phyloP scores from a whole-genome alignment of 2,113 vertebrate species.

The Marcusenius ussheri region DNA sequence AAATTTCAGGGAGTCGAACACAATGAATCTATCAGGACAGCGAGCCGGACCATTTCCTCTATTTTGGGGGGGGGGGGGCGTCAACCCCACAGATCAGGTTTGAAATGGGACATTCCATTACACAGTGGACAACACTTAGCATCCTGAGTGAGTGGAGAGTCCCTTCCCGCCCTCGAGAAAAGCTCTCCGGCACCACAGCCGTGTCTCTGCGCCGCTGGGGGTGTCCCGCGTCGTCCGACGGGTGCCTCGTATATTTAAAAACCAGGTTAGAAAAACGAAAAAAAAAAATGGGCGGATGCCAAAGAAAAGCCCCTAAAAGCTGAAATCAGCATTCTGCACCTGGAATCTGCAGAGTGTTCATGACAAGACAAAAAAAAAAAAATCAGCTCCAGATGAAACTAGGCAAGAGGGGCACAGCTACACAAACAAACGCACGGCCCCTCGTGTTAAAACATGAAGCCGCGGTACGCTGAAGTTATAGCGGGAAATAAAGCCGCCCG shows the following conservation, averaged over 20 bases:
- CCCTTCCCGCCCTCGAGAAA: background rate
- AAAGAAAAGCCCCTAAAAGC: background rate
- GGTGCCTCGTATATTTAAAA: background rate
- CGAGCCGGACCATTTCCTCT: background rate
- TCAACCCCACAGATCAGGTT: conserved; percentile 15
- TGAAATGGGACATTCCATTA: conserved; percentile 24
- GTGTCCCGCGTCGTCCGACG: background rate
- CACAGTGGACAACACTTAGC: background rate
- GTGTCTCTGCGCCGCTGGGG: background rate
- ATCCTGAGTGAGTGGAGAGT: background rate
- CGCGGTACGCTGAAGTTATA: conserved; percentile 15
- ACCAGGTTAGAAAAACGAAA: background rate
- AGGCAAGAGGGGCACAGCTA: background rate
- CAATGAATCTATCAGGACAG: conserved; percentile 37
- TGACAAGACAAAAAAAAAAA: background rate
- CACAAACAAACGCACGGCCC: background rate
- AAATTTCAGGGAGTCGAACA: conserved; percentile 10
- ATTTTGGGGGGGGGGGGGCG: conserved; percentile 29
- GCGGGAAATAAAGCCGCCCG: conserved; percentile 17
- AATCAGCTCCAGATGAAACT: background rate
- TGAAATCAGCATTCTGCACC: background rate
- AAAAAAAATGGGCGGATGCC: background rate
- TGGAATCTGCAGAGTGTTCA: background rate
- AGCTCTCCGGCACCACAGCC: background rate
- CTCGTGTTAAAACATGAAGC: conserved; percentile 31